phyloP scores from a whole-genome alignment of 2,113 vertebrate species.

The Ctenomys sociabilis region DNA sequence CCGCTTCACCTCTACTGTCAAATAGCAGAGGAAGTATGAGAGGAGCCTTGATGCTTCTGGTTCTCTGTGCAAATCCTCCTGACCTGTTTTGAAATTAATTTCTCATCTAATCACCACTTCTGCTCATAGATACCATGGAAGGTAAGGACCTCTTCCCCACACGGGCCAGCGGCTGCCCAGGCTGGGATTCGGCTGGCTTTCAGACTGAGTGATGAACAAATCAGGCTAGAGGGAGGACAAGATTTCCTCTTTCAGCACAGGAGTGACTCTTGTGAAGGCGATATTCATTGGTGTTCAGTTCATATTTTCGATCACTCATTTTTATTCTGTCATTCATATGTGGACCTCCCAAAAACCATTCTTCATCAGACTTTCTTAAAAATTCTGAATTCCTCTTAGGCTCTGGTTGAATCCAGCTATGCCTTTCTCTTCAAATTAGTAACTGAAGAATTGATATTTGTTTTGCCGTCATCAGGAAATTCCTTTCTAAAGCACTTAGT shows the following conservation, averaged over 20 bases:
- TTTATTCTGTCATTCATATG: conserved; percentile 69
- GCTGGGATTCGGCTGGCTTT: not conserved
- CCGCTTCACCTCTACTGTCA: conserved; percentile 67
- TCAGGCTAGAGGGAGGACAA: not conserved
- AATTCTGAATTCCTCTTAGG: conserved; percentile 10
- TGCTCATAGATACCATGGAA: not conserved
- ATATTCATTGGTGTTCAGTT: conserved; percentile 13
- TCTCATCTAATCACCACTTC: conserved; percentile 39
- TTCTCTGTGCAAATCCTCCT: conserved; percentile 18
- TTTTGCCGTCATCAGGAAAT: conserved; percentile 56
- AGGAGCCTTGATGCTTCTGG: conserved; percentile 13
- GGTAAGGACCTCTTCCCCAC: not conserved
- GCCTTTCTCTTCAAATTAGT: conserved; percentile 63
- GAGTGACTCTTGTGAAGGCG: conserved; percentile 9
- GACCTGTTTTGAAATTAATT: conserved; percentile 55
- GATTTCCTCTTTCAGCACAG: conserved; percentile 30
- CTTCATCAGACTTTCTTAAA: conserved; percentile 58
- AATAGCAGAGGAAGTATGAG: not conserved
- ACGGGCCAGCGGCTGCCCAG: not conserved
- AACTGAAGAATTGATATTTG: conserved; percentile 64
- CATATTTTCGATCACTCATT: conserved; percentile 66
- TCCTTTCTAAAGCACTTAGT: conserved; percentile 62
- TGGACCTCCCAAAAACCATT: conserved; percentile 67
- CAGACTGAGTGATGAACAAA: not conserved
- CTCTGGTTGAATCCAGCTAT: not conserved